These are phyloP conservation scores for Neria commutata DNA, from an alignment of 2,888 invertebrate genomes.

Conservation along the genomic window DNA sequence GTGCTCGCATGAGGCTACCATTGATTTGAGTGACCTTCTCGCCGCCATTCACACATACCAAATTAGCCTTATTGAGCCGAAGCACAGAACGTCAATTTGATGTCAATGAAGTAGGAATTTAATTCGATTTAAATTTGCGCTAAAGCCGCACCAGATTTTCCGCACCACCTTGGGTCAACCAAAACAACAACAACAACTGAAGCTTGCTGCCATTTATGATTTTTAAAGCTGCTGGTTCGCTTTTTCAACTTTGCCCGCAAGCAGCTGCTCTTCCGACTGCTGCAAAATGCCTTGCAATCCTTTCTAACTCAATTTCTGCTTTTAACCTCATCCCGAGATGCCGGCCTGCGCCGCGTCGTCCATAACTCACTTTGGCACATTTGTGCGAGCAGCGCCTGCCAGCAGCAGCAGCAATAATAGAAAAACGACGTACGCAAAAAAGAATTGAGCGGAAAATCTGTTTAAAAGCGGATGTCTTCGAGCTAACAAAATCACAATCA, in stretches of 20 bases:
- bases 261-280: background rate
- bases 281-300: background rate
- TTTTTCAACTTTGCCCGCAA: no score
- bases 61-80: no score
- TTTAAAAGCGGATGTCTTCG: constrained; percentile 47
- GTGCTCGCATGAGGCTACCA: background rate
- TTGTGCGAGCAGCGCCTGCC: background rate
- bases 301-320: background rate
- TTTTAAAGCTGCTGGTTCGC: no score
- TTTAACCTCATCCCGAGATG: background rate
- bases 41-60: no score
- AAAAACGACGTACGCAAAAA: constrained; percentile 2
- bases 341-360: constrained; percentile 4
- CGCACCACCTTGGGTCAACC: background rate
- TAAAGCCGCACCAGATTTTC: background rate
- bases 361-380: constrained; percentile 19
- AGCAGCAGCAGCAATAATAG: constrained; percentile 8
- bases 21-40: no score
- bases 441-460: constrained; percentile 36
- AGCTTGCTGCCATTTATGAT: no score
- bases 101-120: background rate
- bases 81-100: background rate
- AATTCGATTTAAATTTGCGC: background rate
- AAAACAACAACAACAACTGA: no score
- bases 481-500: constrained; percentile 46